phyloP scores from a whole-genome alignment of 1,140 invertebrate species.

The Drosophila triauraria region DNA sequence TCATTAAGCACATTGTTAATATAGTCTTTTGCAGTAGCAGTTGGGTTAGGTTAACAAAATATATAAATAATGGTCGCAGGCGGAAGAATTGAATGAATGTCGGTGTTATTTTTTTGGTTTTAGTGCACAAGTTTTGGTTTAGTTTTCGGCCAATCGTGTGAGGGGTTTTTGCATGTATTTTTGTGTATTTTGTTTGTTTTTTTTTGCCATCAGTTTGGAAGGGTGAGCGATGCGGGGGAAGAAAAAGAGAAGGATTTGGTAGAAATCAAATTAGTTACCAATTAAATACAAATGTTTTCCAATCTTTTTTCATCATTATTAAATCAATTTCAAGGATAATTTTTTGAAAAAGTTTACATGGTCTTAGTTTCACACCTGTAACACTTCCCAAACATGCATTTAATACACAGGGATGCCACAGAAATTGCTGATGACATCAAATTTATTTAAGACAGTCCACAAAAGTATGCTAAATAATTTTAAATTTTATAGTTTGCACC shows the following conservation, averaged over 20 bases:
- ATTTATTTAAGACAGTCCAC: neutral
- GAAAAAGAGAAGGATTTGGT: constrained; percentile 57
- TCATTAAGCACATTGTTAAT: constrained; percentile 92
- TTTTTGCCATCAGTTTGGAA: constrained; percentile 31
- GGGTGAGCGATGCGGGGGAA: constrained; percentile 45
- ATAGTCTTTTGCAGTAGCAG: constrained; percentile 87
- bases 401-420: neutral
- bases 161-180: constrained; percentile 5
- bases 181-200: neutral
- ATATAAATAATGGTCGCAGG: constrained; percentile 18
- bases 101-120: constrained; percentile 17
- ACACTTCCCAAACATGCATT: neutral
- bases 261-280: constrained; percentile 64
- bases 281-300: constrained; percentile 30
- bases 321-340: constrained; percentile 1
- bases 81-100: constrained; percentile 10
- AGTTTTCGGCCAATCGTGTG: constrained; percentile 38
- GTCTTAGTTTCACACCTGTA: neutral
- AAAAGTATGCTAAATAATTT: neutral
- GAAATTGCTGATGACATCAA: neutral
- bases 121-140: constrained; percentile 35
- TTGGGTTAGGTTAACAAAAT: constrained; percentile 23
- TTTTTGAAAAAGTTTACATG: neutral
- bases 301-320: neutral
- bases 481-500: rapidly evolving